Conservation (phyloP, 2,888 invertebrate genomes). For the Pachymerium ferrugineum region DNA sequence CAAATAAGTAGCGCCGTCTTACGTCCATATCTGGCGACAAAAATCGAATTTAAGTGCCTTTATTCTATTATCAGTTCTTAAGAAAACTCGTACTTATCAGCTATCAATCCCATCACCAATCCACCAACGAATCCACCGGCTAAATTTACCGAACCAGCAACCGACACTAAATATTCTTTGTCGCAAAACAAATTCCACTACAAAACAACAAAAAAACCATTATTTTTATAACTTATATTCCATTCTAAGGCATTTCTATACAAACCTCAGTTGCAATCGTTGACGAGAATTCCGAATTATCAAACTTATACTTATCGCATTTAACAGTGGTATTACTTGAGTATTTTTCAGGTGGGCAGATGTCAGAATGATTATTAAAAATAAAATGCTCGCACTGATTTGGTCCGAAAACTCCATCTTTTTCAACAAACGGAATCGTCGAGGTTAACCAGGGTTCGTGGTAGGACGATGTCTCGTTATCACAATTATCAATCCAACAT, state of each 20-base stretch:
- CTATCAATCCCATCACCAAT: conserved; percentile 34
- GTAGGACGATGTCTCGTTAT: conserved; percentile 47
- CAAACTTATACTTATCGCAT: not conserved
- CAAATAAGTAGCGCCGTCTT: not conserved
- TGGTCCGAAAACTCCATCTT: conserved; percentile 32
- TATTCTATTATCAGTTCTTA: too few species aligned
- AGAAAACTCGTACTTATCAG: conserved; percentile 34
- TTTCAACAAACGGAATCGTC: conserved; percentile 50
- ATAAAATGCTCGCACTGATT: not conserved
- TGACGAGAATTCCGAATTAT: not conserved
- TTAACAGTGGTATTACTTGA: not conserved
- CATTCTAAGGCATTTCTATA: not conserved
- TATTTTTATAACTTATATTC: not conserved
- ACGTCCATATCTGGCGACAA: conserved; percentile 27
- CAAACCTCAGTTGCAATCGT: conserved; percentile 29
- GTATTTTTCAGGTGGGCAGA: not conserved
- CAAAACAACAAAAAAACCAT: not conserved
- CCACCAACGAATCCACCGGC: conserved; percentile 36
- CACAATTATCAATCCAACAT: conserved; percentile 56
- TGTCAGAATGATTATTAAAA: not conserved
- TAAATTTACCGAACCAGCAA: conserved; percentile 34
- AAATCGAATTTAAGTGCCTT: not conserved
- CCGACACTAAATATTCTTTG: conserved; percentile 10
- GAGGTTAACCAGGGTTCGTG: conserved; percentile 50
- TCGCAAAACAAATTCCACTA: conserved; percentile 37